Evolutionary conservation across 1,140 invertebrate genomes (phyloP).

Genomic region (Trichonephila clavipes): DNA sequence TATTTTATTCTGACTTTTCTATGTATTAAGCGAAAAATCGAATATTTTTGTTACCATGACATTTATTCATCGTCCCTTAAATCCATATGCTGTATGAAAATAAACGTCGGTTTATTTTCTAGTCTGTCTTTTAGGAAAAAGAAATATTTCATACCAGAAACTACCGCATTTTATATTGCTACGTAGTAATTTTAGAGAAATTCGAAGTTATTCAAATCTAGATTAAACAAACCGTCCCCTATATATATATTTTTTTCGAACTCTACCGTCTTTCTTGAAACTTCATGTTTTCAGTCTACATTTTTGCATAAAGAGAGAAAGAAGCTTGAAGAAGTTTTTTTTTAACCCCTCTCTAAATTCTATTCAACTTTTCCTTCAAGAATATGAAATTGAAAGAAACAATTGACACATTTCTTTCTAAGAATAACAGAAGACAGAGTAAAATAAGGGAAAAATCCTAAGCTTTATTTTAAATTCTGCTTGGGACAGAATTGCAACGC

Average conservation of each 20-base stretch:
- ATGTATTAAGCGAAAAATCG: background rate
- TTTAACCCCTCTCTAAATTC: constrained; percentile 23
- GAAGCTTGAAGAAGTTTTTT: background rate
- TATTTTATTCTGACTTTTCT: background rate
- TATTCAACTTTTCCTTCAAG: constrained; percentile 30
- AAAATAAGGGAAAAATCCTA: background rate
- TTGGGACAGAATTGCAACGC: background rate
- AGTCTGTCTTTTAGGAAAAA: background rate
- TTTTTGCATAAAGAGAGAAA: background rate
- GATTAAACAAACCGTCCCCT: background rate
- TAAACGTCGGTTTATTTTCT: background rate
- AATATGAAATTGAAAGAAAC: constrained; percentile 41
- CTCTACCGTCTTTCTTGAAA: background rate
- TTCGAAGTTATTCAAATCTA: constrained; percentile 45
- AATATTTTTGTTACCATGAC: background rate
- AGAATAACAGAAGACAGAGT: background rate
- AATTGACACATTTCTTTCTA: constrained; percentile 48
- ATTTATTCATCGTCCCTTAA: background rate
- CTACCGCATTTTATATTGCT: background rate
- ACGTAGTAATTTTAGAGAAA: constrained; percentile 34
- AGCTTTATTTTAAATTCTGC: background rate
- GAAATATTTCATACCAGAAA: background rate
- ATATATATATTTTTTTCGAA: background rate
- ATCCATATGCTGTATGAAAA: background rate
- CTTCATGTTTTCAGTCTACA: background rate